phyloP scores from a whole-genome alignment of 2,797 vertebrate genomes.

The Benthosema pterotum region DNA sequence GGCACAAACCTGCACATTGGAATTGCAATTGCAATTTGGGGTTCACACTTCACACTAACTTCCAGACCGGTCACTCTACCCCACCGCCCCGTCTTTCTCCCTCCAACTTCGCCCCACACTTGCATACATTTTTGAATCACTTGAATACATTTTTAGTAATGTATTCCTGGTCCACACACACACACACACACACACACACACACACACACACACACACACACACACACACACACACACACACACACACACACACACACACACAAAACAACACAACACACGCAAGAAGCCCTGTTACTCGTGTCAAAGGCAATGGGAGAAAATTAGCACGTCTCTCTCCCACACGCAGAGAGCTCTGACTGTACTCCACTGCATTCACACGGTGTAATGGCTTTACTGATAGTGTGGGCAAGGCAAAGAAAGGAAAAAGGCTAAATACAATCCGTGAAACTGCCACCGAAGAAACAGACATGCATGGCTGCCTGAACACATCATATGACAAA shows the following conservation, averaged over 20 bases:
- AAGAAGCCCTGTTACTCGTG: neutral
- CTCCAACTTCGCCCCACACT: conserved; percentile 36
- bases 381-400: conserved; percentile 35
- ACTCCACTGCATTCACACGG: conserved; percentile 7
- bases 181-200: conserved; percentile 5
- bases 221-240: neutral
- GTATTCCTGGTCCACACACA: conserved; percentile 12
- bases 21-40: no score
- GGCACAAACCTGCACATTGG: no score
- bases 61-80: no score
- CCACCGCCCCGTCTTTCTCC: conserved; percentile 30
- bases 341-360: neutral
- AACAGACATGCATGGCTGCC: conserved; percentile 37
- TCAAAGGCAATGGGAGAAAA: neutral
- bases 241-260: conserved; percentile 5
- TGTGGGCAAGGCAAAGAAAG: conserved; percentile 21
- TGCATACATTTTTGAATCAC: no score
- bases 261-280: conserved; percentile 11
- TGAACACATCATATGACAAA: conserved; percentile 36
- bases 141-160: conserved; percentile 31
- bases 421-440: conserved; percentile 35
- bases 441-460: conserved; percentile 39
- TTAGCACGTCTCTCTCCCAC: conserved; percentile 2
- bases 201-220: conserved; percentile 14
- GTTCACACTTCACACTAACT: no score